Evolutionary conservation across 2,888 invertebrate species (phyloP), one percentile per base, ranked within the genome.

Genomic region (Enchytraeus crypticus): DNA sequence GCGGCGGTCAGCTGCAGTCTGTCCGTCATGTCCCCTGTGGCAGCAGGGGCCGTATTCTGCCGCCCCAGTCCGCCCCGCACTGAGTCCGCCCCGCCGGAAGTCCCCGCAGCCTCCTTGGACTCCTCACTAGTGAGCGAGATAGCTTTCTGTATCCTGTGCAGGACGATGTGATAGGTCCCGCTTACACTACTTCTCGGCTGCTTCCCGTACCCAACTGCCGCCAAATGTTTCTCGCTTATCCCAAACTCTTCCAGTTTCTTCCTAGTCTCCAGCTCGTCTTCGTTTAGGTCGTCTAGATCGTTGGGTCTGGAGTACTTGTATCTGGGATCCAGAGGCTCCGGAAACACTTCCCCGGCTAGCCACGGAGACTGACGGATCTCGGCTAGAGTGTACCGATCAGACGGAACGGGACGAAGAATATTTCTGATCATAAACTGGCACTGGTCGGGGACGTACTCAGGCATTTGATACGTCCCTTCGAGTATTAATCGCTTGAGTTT

Each of bases 101-200:
- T n/a, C n/a, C n/a, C n/a, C n/a, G n/a, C n/a, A n/a, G n/a, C n/a
- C n/a, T n/a, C n/a, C n/a, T n/a, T n/a, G n/a, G n/a, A n/a, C n/a
- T n/a, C n/a, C n/a, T n/a, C n/a, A n/a, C n/a, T n/a, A n/a, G n/a
- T n/a, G n/a, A n/a, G n/a, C n/a, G n/a, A n/a, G n/a, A n/a, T 51
- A 29, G 26, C 27, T 64, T 76, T 78, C 66, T 79, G 79, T 14
- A 79, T 72, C 51, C 71, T 68, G 65, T 86, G 85, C 64, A 87
- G 81, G 38, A 87, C 81, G 62, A 88, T 87, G 49, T 88, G 81
- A 76, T 87, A 88, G 53, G 86, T 85, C 14, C 87, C 87, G 53
- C 86, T 85, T 43, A 87, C 82, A 65, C 85, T 83, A 69, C 84
- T 85, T 56, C 85, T 80, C 1, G 85, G 84, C 33, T 86, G 85